Evolutionary conservation across 2,113 vertebrate genomes (phyloP), one percentile per base, ranked within the genome.

Genomic region (Cebus imitator): DNA sequence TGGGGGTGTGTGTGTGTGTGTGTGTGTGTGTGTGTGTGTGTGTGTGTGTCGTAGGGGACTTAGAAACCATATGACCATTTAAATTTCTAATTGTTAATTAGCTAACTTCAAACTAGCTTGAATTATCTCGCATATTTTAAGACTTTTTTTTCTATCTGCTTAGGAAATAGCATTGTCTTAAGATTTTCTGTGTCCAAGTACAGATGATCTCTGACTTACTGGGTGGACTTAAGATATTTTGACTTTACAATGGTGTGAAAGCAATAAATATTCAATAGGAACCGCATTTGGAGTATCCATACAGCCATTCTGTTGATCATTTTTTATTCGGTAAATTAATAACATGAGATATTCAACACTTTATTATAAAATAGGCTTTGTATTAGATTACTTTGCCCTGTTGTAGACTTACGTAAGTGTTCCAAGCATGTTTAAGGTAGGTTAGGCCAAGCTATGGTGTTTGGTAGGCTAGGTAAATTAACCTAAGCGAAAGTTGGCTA

Each of bases 71-170:
- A 75, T 72, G 48, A 91, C 25, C 6, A 23, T 79, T 48, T 37
- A 79, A 1, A 45, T 94, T 94, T 87, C 85, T 94, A 48, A 45
- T 45, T 83, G 3, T 73, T 70, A 78, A 66, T 91, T 83, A 73
- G 5, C 8, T 87, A 68, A 79, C n/a, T 83, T 97, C 37, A 50
- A 90, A 25, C 37, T 45, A 35, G 10, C 20, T 95, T 66, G 58
- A 79, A 93, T 78, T 72, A 25, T 4, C 30, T 76, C 32, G 93
- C 9, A 37, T 43, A 52, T 87, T 79, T 55, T 58, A 43, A 27
- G 55, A 27, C 20, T 88, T 90, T 23, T 88, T 88, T 92, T 88
- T 94, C 86, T 75, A 57, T 94, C 50, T 91, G 23, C 35, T 87
- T 94, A 82, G 52, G 20, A 76, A 27, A 70, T 89, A 37, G 3